Evolutionary conservation across 1,140 invertebrate genomes (phyloP).

Genomic region (Eciton burchellii): DNA sequence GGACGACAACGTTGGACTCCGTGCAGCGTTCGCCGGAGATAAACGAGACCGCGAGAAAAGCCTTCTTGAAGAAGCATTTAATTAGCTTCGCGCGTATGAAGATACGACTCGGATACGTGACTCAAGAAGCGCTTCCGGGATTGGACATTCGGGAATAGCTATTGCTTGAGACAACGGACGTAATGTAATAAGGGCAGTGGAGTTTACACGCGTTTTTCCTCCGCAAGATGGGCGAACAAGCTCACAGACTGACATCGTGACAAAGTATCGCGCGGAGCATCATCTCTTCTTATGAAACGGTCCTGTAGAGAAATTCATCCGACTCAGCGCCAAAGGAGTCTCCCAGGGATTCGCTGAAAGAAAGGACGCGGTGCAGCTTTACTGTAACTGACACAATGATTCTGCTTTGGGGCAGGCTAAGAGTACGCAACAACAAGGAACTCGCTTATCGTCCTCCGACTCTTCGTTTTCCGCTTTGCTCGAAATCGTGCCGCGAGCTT

Average conservation of each 20-base stretch:
- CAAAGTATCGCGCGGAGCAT: constrained; percentile 42
- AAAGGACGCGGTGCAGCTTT: constrained; percentile 55
- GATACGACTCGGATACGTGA: background rate
- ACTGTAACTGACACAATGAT: constrained; percentile 64
- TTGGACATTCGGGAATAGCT: constrained; percentile 7
- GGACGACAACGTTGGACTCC: too few species aligned
- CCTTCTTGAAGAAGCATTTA: constrained; percentile 8
- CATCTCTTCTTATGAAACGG: constrained; percentile 30
- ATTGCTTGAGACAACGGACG: constrained; percentile 31
- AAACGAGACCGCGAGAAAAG: background rate
- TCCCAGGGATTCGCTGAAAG: constrained; percentile 42
- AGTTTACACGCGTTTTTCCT: constrained; percentile 25
- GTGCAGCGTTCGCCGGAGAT: too few species aligned
- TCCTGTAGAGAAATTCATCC: constrained; percentile 59
- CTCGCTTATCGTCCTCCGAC: constrained; percentile 14
- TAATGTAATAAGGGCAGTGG: constrained; percentile 34
- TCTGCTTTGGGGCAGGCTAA: constrained; percentile 26
- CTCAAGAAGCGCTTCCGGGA: constrained; percentile 10
- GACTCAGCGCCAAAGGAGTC: constrained; percentile 43
- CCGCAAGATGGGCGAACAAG: background rate
- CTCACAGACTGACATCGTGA: constrained; percentile 31
- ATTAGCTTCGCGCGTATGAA: constrained; percentile 3
- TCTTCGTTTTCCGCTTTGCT: constrained; percentile 22
- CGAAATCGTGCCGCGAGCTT: background rate
- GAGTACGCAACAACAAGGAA: constrained; percentile 38